Evolutionary conservation across 37 sponge, comb jelly and placozoan genomes (phyloP).

Genomic region (Spongilla lacustris): DNA sequence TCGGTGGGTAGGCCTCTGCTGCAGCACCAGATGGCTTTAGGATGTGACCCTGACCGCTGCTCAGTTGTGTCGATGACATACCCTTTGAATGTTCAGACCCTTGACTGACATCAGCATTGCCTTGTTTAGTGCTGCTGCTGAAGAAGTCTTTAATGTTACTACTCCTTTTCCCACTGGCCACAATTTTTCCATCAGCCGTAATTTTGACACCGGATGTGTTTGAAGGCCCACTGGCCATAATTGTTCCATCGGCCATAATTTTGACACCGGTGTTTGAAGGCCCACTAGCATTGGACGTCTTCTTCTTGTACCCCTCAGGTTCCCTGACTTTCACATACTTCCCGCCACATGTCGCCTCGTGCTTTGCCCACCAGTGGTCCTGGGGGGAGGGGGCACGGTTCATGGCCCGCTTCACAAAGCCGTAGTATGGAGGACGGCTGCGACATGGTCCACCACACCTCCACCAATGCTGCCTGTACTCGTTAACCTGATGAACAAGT

Average conservation of each 20-base stretch:
- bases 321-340: constrained; percentile 81
- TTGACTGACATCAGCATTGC: not conserved
- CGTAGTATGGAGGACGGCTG: constrained; percentile 83
- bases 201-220: not conserved
- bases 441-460: constrained; percentile 92
- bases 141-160: constrained; percentile 41
- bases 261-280: not conserved
- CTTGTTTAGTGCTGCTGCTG: not conserved
- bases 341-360: constrained; percentile 84
- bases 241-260: not conserved
- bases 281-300: not conserved
- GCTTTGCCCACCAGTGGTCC: constrained; percentile 92
- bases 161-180: not conserved
- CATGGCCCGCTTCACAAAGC: constrained; percentile 89
- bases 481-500: constrained; percentile 67
- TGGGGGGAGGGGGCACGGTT: constrained; percentile 89
- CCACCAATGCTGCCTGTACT: constrained; percentile 97
- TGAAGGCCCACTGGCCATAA: not conserved
- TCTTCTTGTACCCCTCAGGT: constrained; percentile 72
- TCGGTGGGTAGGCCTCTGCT: not conserved
- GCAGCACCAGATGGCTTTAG: not conserved
- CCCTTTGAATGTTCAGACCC: not conserved
- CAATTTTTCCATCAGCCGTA: not conserved
- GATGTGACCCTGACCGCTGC: not conserved
- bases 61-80: not conserved